These are phyloP conservation scores for Cephus cinctus DNA, from an alignment of 1,140 invertebrate genomes.

Conservation along the genomic window DNA sequence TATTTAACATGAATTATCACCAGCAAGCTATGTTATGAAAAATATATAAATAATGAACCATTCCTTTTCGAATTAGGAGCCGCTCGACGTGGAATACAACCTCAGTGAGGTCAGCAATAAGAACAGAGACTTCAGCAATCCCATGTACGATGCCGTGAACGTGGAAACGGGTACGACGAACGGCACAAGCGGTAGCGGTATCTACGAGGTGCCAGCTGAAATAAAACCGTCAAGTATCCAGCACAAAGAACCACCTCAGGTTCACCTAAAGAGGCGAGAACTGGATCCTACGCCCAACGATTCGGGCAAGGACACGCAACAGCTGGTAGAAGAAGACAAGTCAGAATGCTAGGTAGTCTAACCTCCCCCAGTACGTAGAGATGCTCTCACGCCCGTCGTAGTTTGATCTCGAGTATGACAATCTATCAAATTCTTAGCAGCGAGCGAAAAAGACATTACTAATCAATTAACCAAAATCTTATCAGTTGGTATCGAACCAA, in stretches of 20 bases:
- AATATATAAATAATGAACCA: too few relatives aligned
- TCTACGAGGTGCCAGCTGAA: slow-evolving; percentile 78
- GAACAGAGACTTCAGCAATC: slow-evolving; percentile 90
- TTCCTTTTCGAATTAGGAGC: too few relatives aligned
- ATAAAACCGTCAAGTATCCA: slow-evolving; percentile 76
- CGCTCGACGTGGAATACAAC: slow-evolving; percentile 75
- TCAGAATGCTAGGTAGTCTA: slow-evolving; percentile 57
- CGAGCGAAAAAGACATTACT: too few relatives aligned
- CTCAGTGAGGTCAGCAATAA: slow-evolving; percentile 70
- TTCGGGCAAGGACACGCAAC: slow-evolving; percentile 89
- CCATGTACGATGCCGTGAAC: slow-evolving; percentile 89
- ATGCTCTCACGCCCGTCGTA: slow-evolving; percentile 33
- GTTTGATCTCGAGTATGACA: slow-evolving; percentile 30
- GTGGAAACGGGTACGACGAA: slow-evolving; percentile 59
- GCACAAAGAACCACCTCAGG: slow-evolving; percentile 71
- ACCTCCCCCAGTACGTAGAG: slow-evolving; percentile 21
- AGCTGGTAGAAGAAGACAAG: slow-evolving; percentile 84
- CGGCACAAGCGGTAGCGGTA: slow-evolving; percentile 64
- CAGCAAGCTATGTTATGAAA: too few relatives aligned
- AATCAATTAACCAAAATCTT: too few relatives aligned
- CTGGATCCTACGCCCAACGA: slow-evolving; percentile 80
- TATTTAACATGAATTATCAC: too few relatives aligned
- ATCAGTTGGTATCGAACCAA: too few relatives aligned
- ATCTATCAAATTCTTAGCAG: too few relatives aligned
- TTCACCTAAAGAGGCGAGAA: slow-evolving; percentile 72